Evolutionary conservation across 2,113 vertebrate genomes (phyloP).

Genomic region (Xenus cinereus): DNA sequence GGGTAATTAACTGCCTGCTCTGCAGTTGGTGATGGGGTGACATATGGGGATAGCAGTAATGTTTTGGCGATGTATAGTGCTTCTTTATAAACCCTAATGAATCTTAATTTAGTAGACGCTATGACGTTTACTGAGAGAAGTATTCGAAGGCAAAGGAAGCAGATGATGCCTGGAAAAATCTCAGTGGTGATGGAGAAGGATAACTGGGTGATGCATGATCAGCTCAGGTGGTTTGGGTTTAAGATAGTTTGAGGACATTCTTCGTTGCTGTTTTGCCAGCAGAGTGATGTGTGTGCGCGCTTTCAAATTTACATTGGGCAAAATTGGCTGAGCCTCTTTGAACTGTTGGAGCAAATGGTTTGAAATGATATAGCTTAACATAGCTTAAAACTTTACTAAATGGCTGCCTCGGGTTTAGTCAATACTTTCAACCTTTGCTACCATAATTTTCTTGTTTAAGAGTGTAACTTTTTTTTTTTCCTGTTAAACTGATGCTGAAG

Average conservation of each 20-base stretch:
- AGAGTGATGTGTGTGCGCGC: accelerated
- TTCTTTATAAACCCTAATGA: neutral
- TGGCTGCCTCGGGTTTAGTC: neutral
- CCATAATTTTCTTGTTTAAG: neutral
- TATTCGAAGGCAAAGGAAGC: neutral
- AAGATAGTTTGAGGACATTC: neutral
- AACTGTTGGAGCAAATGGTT: neutral
- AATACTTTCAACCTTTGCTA: neutral
- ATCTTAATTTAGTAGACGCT: neutral
- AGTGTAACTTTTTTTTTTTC: neutral
- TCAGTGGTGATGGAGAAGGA: neutral
- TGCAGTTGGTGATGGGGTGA: no score
- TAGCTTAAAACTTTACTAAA: neutral
- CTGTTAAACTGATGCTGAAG: neutral
- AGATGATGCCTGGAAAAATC: neutral
- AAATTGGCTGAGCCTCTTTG: neutral
- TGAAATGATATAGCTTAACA: neutral
- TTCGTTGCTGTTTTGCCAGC: neutral
- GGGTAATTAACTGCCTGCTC: no score
- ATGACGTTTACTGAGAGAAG: neutral
- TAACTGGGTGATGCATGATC: accelerated
- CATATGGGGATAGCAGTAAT: accelerated
- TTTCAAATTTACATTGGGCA: accelerated
- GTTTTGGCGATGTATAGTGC: accelerated
- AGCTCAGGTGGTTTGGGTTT: neutral